Base-by-base conservation (phyloP, 2,797 vertebrate genomes). In the Uromys caudimaculatus region DNA sequence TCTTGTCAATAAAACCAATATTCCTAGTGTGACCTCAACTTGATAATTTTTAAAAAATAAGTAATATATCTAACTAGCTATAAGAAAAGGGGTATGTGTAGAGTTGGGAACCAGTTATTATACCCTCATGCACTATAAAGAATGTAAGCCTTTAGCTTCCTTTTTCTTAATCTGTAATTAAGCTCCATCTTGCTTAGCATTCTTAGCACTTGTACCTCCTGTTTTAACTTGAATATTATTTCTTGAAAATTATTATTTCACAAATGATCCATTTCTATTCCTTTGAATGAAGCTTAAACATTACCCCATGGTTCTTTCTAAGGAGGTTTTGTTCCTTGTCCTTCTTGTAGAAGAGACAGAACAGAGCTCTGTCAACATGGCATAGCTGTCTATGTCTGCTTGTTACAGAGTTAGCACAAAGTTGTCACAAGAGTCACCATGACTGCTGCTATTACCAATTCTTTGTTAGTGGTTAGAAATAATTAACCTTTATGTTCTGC, bases 1-100 rank as follows among this genome's bases (percentile, higher is more conserved):
- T 69, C 69, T 95, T 95, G 73, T 97, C 87, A 94, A 54, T 81
- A 67, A 10, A 91, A 71, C 81, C 56, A 94, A 54, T 95, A 95
- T 95, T 87, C 94, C 81, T 84, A 89, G 47, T 44, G 62, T 81
- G 58, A 89, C 75, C 75, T 73, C 82, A 95, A 47, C 71, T 56
- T 64, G 23, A 47, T 89, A 83, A 83, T 71, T 82, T 81, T 91
- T 96, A 91, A 90, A 73, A 76, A 75, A 93, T 89, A 35, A 58
- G 86, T 69, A 62, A 24, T 41, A 64, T 73, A 35, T 91, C 67
- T 95, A 89, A 71, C 21, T 94, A 44, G 50, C 16, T 41, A 14
- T 41, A 91, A 90, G 64, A 89, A 97, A 92, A 71, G 44, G 79
- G 3, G 41, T 23, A 11, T 50, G 29, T 9, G 19, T 52, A 79